Conservation (phyloP, 2,797 vertebrate species). For the Lithobates pipiens region DNA sequence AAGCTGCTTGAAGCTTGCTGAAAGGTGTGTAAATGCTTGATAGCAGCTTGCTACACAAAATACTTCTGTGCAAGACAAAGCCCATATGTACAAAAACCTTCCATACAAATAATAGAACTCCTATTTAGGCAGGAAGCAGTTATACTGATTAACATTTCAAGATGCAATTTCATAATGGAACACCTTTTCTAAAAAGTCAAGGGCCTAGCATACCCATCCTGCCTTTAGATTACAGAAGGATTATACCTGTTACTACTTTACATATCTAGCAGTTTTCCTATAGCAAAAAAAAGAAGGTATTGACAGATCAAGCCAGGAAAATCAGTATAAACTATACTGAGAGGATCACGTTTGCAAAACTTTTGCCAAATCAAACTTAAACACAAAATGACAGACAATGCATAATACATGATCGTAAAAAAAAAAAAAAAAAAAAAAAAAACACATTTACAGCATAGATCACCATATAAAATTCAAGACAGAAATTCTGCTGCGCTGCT, state of each 20-base stretch:
- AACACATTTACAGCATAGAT: neutral
- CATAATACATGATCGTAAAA: neutral
- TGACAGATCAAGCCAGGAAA: neutral
- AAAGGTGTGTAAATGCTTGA: neutral
- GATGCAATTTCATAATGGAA: no score
- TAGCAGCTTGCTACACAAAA: neutral
- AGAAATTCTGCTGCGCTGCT: neutral
- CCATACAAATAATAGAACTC: no score
- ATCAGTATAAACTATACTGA: neutral
- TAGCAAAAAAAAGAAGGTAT: neutral
- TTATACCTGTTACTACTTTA: neutral
- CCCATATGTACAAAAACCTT: no score
- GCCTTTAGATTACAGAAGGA: neutral
- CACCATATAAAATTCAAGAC: neutral
- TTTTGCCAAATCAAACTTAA: neutral
- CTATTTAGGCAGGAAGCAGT: no score
- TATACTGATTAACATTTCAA: no score
- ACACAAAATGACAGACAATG: neutral
- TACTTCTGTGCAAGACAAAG: no score
- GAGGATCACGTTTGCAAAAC: neutral
- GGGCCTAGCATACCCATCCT: neutral
- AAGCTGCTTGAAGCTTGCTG: neutral
- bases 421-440: neutral
- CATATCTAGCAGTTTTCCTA: neutral
- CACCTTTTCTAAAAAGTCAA: neutral